phyloP scores from a whole-genome alignment of 2,888 invertebrate species.

The Watsonalla binaria region DNA sequence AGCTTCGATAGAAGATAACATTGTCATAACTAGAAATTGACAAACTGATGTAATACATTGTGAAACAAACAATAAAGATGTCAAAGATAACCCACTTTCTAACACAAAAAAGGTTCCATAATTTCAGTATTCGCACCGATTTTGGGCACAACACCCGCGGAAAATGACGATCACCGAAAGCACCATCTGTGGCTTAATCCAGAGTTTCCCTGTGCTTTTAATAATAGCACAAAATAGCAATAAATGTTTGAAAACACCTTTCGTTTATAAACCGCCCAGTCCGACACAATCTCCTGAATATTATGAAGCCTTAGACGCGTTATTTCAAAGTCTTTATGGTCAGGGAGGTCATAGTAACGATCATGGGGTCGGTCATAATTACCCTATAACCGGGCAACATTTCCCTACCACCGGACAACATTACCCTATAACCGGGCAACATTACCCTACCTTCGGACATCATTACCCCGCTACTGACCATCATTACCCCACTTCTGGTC shows the following conservation, averaged over 20 bases:
- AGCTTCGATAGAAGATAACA: not conserved
- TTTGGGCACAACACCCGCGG: constrained; percentile 5
- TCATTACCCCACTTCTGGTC: not conserved
- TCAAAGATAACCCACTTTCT: constrained; percentile 30
- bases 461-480: too few species aligned
- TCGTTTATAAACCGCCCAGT: constrained; percentile 59
- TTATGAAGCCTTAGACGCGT: constrained; percentile 59
- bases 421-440: constrained; percentile 8
- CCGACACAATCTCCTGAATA: constrained; percentile 66
- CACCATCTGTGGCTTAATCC: constrained; percentile 58
- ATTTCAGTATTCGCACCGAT: constrained; percentile 16
- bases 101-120: not conserved
- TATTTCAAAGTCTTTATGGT: constrained; percentile 49
- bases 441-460: constrained; percentile 1
- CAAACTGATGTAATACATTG: constrained; percentile 12
- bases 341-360: constrained; percentile 21
- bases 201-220: constrained; percentile 59
- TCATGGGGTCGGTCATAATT: constrained; percentile 3
- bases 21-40: not conserved
- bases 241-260: constrained; percentile 56
- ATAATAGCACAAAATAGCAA: constrained; percentile 63
- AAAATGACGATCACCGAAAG: constrained; percentile 56
- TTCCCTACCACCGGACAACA: constrained; percentile 6
- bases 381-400: not conserved
- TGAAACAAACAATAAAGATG: constrained; percentile 24